Evolutionary conservation across 1,140 invertebrate species (phyloP), one percentile per base, ranked within the genome.

Genomic region (Pogonus chalceus): DNA sequence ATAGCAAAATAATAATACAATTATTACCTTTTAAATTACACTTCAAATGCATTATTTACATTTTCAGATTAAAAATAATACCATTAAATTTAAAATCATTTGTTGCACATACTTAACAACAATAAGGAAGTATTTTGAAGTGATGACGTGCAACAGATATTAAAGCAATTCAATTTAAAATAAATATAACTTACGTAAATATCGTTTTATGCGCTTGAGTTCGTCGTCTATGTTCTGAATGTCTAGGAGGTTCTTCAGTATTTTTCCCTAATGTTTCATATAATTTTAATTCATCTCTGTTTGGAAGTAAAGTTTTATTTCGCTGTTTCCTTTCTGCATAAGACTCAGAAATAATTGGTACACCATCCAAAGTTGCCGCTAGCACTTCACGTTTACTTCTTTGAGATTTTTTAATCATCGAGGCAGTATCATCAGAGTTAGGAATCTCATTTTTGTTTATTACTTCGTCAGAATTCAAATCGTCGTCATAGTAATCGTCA

Each of bases 261-360:
- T 35, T 35, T 46, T 37, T 43, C 23, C 20, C 18, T 23, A 26
- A 2, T 23, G 10, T 18, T 47, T 12, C 10, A 46, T 43, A 23
- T 43, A 51, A 26, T 12, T 55, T 49, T 18, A 43, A 31, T 10
- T 16, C 37, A 43, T 43, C 18, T 7, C 7, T 4, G 18, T 12
- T 43, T 43, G 9, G 7, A 16, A 7, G 37, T 4, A 24, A 43
- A 43, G 54, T 55, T 23, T 35, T 50, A 35, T 49, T 55, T 24
- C 39, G 20, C 18, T 20, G 21, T 46, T 37, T 14, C 37, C 35
- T 20, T 1, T 55, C 48, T 10, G 12, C 24, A 23, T 23, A 51
- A 23, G 48, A 20, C 12, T 55, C 54, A 14, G 54, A 23, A 26
- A 35, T 51, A 37, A 51, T 49, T 16, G 54, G 20, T 14, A 39